phyloP scores from a whole-genome alignment of 2,888 invertebrate species.

The Mellilla xanthometata region DNA sequence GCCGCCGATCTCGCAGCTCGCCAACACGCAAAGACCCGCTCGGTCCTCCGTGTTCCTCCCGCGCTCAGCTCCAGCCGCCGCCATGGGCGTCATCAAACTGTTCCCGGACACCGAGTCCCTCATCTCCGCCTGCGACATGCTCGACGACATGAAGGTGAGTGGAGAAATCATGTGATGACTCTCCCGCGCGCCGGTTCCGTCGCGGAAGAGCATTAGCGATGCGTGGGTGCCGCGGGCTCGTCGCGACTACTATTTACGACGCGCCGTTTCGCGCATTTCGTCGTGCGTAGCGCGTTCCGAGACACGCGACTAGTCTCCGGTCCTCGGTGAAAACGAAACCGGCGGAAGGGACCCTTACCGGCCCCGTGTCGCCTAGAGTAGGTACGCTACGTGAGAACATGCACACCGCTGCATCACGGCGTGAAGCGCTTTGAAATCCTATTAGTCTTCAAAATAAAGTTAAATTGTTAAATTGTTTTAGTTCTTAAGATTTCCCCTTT shows the following conservation, averaged over 20 bases:
- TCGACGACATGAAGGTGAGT: slow-evolving; percentile 79
- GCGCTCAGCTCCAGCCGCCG: slow-evolving; percentile 28
- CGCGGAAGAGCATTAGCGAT: slow-evolving; percentile 51
- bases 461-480: too few species aligned
- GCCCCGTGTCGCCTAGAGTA: slow-evolving; percentile 44
- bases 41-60: slow-evolving; percentile 57
- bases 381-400: slow-evolving; percentile 57
- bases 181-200: slow-evolving; percentile 40
- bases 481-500: too few species aligned
- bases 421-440: slow-evolving; percentile 24
- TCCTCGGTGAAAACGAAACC: too few species aligned
- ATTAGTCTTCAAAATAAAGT: slow-evolving; percentile 17
- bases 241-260: slow-evolving; percentile 33
- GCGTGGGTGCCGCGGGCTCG: slow-evolving; percentile 49
- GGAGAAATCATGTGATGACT: slow-evolving; percentile 26
- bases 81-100: slow-evolving; percentile 76
- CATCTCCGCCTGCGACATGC: slow-evolving; percentile 73
- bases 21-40: slow-evolving; percentile 53
- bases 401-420: slow-evolving; percentile 32
- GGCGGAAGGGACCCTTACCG: too few species aligned
- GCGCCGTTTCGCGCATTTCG: slow-evolving; percentile 43
- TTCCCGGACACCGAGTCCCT: slow-evolving; percentile 69
- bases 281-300: slow-evolving; percentile 41
- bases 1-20: slow-evolving; percentile 44
- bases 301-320: slow-evolving; percentile 37